Evolutionary conservation across 2,113 vertebrate genomes (phyloP).

Genomic region (Leptocoma aspasia): DNA sequence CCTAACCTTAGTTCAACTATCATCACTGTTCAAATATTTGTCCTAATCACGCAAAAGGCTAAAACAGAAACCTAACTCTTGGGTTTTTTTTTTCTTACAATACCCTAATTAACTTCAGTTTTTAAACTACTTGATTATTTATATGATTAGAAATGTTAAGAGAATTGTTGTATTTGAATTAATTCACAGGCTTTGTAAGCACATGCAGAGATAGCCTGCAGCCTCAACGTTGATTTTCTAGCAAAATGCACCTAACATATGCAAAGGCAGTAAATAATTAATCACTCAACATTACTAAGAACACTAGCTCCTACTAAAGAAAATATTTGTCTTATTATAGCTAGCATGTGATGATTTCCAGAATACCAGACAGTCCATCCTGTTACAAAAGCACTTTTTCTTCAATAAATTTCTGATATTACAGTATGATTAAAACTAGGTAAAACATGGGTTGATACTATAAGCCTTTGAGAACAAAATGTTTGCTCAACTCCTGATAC

Average conservation of each 20-base stretch:
- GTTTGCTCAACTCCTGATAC: background rate
- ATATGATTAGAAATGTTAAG: constrained; percentile 21
- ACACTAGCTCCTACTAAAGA: background rate
- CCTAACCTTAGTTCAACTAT: background rate
- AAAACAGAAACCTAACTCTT: constrained; percentile 14
- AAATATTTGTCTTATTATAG: background rate
- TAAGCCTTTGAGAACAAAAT: background rate
- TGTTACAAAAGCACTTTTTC: background rate
- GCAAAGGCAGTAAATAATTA: constrained; percentile 13
- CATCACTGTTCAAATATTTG: constrained; percentile 5
- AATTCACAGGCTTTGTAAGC: background rate
- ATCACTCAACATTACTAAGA: background rate
- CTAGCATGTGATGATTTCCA: background rate
- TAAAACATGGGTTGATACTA: background rate
- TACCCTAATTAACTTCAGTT: constrained; percentile 17
- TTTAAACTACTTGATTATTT: constrained; percentile 25
- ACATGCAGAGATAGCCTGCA: background rate
- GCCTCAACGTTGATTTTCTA: background rate
- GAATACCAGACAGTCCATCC: background rate
- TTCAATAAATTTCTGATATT: background rate
- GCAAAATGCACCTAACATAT: background rate
- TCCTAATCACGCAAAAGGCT: background rate
- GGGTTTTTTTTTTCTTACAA: constrained; percentile 10
- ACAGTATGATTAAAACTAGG: background rate
- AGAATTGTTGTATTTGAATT: constrained; percentile 29